Evolutionary conservation across 1,140 invertebrate genomes (phyloP).

Genomic region (Delia radicum): DNA sequence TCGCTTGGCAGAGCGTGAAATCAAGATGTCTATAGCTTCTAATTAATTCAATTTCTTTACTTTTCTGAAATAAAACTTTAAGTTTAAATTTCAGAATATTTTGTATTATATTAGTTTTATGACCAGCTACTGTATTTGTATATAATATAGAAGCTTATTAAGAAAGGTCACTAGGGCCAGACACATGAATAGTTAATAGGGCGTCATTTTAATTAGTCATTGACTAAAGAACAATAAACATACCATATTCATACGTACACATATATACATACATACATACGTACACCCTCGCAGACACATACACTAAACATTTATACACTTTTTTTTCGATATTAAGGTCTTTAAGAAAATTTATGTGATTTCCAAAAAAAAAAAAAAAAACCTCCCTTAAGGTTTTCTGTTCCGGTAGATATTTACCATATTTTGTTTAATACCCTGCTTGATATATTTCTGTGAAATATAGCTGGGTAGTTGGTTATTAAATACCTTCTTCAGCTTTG

Average conservation of each 20-base stretch:
- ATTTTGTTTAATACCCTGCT: neutral
- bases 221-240: neutral
- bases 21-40: too few relatives aligned
- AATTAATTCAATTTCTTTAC: too few relatives aligned
- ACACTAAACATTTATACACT: neutral
- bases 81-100: too few relatives aligned
- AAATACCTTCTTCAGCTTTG: neutral
- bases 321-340: too few relatives aligned
- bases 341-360: neutral
- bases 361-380: too few relatives aligned
- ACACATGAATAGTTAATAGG: conserved; percentile 12
- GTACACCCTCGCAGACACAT: neutral
- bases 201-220: conserved; percentile 21
- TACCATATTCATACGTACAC: neutral
- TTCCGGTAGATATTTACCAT: neutral
- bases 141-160: neutral
- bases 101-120: too few relatives aligned
- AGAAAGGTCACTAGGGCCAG: neutral
- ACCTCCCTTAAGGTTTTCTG: neutral
- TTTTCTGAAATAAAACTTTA: too few relatives aligned
- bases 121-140: too few relatives aligned
- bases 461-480: too few relatives aligned
- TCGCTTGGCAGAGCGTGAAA: too few relatives aligned
- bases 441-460: neutral
- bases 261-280: neutral